These are phyloP conservation scores for Blastobasis adustella DNA, from an alignment of 2,888 invertebrate genomes.

Conservation along the genomic window DNA sequence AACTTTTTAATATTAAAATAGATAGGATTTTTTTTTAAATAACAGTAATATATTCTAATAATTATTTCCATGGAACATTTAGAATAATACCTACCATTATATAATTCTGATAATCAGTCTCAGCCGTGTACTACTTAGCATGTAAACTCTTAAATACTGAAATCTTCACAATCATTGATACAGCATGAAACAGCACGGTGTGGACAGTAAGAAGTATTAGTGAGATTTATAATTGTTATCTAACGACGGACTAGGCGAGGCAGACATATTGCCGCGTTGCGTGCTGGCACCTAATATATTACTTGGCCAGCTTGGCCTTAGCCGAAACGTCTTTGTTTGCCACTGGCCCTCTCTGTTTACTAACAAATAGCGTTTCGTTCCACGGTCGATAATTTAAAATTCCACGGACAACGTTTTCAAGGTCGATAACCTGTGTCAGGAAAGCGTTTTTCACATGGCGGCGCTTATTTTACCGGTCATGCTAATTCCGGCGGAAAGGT, in stretches of 20 bases:
- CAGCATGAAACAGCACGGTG: constrained; percentile 32
- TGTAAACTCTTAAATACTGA: too few species aligned
- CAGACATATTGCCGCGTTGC: constrained; percentile 60
- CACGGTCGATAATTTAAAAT: constrained; percentile 15
- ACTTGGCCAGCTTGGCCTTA: constrained; percentile 34
- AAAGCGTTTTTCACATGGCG: too few species aligned
- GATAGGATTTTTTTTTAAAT: too few species aligned
- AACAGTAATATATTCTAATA: too few species aligned
- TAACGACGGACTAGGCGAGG: constrained; percentile 54
- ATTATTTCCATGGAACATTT: too few species aligned
- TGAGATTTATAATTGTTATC: constrained; percentile 68
- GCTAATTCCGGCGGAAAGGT: too few species aligned
- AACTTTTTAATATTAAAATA: too few species aligned
- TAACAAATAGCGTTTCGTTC: constrained; percentile 28
- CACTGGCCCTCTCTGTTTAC: constrained; percentile 52
- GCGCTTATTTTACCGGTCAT: too few species aligned
- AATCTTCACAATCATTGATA: neutral
- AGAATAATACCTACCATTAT: too few species aligned
- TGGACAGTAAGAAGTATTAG: constrained; percentile 64
- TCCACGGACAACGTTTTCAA: constrained; percentile 22
- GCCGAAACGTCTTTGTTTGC: constrained; percentile 62
- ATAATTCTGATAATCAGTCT: too few species aligned
- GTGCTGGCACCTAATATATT: constrained; percentile 64
- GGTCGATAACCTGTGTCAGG: constrained; percentile 12
- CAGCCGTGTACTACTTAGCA: too few species aligned